Evolutionary conservation across 2,888 invertebrate species (phyloP).

Genomic region (Gisinianus flammeolus): DNA sequence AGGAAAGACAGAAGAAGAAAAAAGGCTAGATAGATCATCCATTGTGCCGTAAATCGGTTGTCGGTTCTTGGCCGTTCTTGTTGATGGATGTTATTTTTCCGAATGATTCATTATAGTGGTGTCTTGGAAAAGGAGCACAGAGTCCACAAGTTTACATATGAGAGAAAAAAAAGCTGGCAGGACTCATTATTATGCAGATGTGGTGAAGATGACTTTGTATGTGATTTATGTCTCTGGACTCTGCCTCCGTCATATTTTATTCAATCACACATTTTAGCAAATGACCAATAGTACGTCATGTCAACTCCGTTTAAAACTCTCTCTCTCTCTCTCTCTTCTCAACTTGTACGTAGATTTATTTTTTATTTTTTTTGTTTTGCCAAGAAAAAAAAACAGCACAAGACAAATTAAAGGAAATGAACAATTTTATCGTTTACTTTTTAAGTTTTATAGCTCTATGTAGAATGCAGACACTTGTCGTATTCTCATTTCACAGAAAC

Average conservation of each 20-base stretch:
- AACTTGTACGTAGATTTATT: too few relatives aligned
- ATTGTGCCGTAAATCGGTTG: slow-evolving; percentile 42
- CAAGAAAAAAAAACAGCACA: not conserved
- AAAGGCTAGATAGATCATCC: slow-evolving; percentile 41
- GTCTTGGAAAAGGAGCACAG: slow-evolving; percentile 7
- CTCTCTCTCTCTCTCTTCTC: not conserved
- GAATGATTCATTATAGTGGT: slow-evolving; percentile 48
- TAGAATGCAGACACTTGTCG: too few relatives aligned
- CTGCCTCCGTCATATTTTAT: slow-evolving; percentile 49
- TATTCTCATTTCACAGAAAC: too few relatives aligned
- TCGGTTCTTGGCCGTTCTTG: slow-evolving; percentile 29
- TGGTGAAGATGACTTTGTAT: slow-evolving; percentile 40
- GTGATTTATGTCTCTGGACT: slow-evolving; percentile 51
- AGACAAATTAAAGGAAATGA: not conserved
- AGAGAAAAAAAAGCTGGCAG: slow-evolving; percentile 40
- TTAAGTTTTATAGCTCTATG: not conserved
- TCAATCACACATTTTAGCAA: slow-evolving; percentile 50
- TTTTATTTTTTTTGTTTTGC: too few relatives aligned
- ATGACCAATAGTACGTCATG: slow-evolving; percentile 40
- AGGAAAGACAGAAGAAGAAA: slow-evolving; percentile 19
- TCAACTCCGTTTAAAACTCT: slow-evolving; percentile 5
- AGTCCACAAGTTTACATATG: slow-evolving; percentile 30
- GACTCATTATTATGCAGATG: slow-evolving; percentile 51
- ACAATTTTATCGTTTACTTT: not conserved
- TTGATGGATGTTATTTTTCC: slow-evolving; percentile 44